Percentiles rank a stretch among this genome's conserved stretches.
Conservation (phyloP, 2,113 vertebrate species). For the Triplophysa rosa region DNA sequence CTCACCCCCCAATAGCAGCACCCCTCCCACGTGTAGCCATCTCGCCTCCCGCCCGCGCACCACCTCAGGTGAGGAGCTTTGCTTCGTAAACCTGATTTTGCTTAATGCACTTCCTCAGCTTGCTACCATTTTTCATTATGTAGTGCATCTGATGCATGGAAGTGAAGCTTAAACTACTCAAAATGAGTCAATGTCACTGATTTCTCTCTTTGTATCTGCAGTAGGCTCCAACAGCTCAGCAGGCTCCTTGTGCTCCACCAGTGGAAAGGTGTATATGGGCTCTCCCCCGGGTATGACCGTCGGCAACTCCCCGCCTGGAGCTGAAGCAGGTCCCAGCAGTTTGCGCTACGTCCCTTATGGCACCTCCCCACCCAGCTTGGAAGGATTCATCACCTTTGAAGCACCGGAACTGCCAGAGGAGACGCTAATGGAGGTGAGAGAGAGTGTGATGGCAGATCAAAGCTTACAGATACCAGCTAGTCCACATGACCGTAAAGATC, state of each 20-base stretch:
- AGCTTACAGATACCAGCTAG: background rate
- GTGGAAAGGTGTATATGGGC: constrained; percentile 84
- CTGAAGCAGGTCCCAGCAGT: constrained; percentile 82
- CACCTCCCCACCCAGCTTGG: constrained; percentile 91
- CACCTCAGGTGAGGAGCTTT: constrained; percentile 83
- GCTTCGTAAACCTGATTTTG: background rate
- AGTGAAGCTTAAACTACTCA: background rate
- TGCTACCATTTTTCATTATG: no score
- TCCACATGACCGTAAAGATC: background rate
- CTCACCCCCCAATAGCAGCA: constrained; percentile 88
- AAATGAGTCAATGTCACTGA: background rate
- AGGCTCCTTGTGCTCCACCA: constrained; percentile 89
- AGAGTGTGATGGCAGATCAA: background rate
- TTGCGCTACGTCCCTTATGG: constrained; percentile 91
- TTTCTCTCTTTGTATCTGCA: constrained; percentile 56
- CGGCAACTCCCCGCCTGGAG: constrained; percentile 78
- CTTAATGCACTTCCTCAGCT: background rate
- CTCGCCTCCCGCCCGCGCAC: constrained; percentile 86
- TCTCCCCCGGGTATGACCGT: constrained; percentile 86
- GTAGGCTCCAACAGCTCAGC: constrained; percentile 93
- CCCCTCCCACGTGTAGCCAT: constrained; percentile 86
- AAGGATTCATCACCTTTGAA: constrained; percentile 95
- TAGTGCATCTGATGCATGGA: background rate
- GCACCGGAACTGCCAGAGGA: constrained; percentile 95
- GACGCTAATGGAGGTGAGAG: constrained; percentile 94